Conservation (phyloP, 2,888 invertebrate species). For the Fragum sueziense region DNA sequence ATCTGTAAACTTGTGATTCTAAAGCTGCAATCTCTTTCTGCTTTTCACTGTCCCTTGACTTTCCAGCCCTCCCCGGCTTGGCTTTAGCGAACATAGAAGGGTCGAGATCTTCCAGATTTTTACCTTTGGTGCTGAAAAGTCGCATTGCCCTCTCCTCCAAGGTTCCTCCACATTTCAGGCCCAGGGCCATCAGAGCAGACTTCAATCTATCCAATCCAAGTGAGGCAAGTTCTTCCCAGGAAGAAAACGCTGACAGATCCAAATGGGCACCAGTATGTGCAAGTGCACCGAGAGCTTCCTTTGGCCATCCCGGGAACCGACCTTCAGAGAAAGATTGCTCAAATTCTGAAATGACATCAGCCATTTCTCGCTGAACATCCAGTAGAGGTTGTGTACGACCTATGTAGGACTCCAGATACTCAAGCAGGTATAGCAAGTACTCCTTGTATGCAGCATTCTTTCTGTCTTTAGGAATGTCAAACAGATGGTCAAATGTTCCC, state of each 20-base stretch:
- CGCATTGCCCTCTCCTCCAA: constrained; percentile 98
- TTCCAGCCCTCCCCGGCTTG: constrained; percentile 87
- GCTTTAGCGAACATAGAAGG: constrained; percentile 95
- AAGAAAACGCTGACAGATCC: constrained; percentile 98
- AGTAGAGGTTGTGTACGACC: constrained; percentile 92
- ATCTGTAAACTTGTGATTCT: constrained; percentile 94
- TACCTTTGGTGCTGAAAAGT: constrained; percentile 95
- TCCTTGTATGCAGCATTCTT: constrained; percentile 86
- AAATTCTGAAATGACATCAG: constrained; percentile 90
- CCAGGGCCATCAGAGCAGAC: constrained; percentile 97
- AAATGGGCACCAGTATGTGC: constrained; percentile 98
- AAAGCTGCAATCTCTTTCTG: constrained; percentile 93
- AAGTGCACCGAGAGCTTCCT: constrained; percentile 93
- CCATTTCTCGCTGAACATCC: constrained; percentile 89
- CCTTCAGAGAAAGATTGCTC: constrained; percentile 94
- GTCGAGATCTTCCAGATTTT: constrained; percentile 92
- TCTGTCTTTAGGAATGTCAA: constrained; percentile 92
- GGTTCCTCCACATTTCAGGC: constrained; percentile 99
- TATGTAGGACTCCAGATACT: constrained; percentile 93
- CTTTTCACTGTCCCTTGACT: constrained; percentile 84
- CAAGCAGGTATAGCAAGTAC: constrained; percentile 91
- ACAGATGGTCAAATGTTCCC: constrained; percentile 96
- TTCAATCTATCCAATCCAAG: constrained; percentile 98
- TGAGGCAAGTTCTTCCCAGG: constrained; percentile 93
- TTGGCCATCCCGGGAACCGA: constrained; percentile 96